phyloP scores from a whole-genome alignment of 2,797 vertebrate species.

The Pangasius macronema region DNA sequence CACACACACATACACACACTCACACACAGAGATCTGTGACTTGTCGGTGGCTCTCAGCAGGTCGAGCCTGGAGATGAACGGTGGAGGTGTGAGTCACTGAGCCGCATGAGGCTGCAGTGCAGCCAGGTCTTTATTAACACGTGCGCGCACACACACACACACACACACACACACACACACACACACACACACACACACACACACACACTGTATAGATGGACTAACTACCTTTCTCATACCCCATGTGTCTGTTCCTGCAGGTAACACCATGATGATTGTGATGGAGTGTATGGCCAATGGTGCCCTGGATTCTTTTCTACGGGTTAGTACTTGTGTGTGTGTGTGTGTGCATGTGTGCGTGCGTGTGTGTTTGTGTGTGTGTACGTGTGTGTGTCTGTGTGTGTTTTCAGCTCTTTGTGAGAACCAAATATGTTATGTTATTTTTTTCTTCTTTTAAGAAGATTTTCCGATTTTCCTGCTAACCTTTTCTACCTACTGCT shows the following conservation, averaged over 20 bases:
- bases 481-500: not conserved
- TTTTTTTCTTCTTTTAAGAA: not conserved
- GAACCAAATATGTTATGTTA: not conserved
- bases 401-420: not conserved
- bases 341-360: slow-evolving; percentile 16
- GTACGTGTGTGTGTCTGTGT: not conserved
- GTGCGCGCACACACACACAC: slow-evolving; percentile 9
- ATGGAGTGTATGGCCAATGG: slow-evolving; percentile 89
- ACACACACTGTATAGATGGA: not conserved
- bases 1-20: not conserved
- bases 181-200: slow-evolving; percentile 24
- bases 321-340: slow-evolving; percentile 75
- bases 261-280: slow-evolving; percentile 92
- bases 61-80: slow-evolving; percentile 18
- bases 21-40: not conserved
- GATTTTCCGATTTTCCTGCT: not conserved
- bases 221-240: not conserved
- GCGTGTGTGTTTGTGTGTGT: slow-evolving; percentile 4
- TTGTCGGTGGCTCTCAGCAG: slow-evolving; percentile 8
- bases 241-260: slow-evolving; percentile 64
- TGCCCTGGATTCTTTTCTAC: slow-evolving; percentile 87
- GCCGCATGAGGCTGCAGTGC: not conserved
- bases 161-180: slow-evolving; percentile 23
- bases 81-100: slow-evolving; percentile 20
- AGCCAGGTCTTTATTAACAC: slow-evolving; percentile 7